Conservation (phyloP, 2,888 invertebrate species). For the Leucoptera coffeella region DNA sequence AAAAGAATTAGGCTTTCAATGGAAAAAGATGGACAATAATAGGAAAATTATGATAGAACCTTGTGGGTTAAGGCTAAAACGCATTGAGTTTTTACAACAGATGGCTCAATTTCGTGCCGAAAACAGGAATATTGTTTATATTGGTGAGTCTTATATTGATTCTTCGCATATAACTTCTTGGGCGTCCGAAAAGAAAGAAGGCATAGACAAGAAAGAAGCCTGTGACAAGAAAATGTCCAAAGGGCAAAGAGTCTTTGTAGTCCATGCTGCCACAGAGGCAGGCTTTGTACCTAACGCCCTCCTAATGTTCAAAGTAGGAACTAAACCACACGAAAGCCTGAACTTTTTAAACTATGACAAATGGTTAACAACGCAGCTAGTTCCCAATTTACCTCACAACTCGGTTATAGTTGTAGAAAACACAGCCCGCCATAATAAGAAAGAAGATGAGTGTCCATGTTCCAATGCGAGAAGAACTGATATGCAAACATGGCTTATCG, state of each 20-base stretch:
- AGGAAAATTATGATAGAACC: not conserved
- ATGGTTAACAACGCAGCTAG: slow-evolving; percentile 10
- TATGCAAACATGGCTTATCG: slow-evolving; percentile 2
- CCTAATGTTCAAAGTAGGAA: slow-evolving; percentile 8
- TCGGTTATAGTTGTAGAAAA: slow-evolving; percentile 5
- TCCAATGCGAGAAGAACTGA: slow-evolving; percentile 2
- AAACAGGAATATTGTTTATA: not conserved
- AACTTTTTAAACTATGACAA: slow-evolving; percentile 8
- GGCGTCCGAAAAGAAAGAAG: too few species aligned
- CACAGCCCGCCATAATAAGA: slow-evolving; percentile 7
- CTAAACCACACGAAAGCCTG: slow-evolving; percentile 8
- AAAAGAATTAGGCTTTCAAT: slow-evolving; percentile 2
- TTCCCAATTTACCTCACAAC: slow-evolving; percentile 9
- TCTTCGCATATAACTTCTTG: not conserved
- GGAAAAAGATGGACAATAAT: slow-evolving; percentile 5
- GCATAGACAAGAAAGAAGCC: too few species aligned
- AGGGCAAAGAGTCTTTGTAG: slow-evolving; percentile 6
- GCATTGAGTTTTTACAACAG: not conserved
- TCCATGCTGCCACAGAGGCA: slow-evolving; percentile 9
- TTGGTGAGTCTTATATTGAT: slow-evolving; percentile 4
- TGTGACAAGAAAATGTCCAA: slow-evolving; percentile 8
- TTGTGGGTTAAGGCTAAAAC: not conserved
- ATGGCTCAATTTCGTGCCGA: not conserved
- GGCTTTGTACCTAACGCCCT: slow-evolving; percentile 8
- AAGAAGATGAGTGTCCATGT: slow-evolving; percentile 1